Evolutionary conservation across 92 coral and sea anemone species (phyloP).

Genomic region (Pocillopora meandrina): DNA sequence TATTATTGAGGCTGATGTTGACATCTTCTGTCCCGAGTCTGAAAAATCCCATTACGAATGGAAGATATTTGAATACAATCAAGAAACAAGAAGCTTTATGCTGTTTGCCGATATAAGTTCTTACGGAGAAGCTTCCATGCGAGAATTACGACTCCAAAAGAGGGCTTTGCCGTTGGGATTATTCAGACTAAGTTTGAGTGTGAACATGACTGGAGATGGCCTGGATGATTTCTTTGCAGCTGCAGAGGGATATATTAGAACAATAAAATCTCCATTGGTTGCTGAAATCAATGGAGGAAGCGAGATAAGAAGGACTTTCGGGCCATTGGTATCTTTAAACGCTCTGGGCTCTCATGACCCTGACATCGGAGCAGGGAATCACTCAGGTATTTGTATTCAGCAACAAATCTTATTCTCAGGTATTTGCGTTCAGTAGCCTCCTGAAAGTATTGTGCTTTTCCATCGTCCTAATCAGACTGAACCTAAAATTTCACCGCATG

Average conservation of each 20-base stretch:
- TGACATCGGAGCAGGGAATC: slow-evolving; percentile 52
- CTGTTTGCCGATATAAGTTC: neutral
- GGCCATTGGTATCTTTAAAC: slow-evolving; percentile 42
- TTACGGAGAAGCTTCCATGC: slow-evolving; percentile 20
- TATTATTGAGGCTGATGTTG: slow-evolving; percentile 45
- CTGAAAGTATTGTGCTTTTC: too few relatives aligned
- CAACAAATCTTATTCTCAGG: slow-evolving; percentile 29
- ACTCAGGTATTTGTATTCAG: slow-evolving; percentile 44
- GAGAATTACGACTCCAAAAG: slow-evolving; percentile 33
- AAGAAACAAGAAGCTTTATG: slow-evolving; percentile 2
- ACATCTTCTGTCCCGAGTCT: slow-evolving; percentile 73
- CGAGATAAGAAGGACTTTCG: slow-evolving; percentile 53
- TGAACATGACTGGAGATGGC: slow-evolving; percentile 48
- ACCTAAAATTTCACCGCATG: too few relatives aligned
- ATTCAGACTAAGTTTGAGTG: slow-evolving; percentile 44
- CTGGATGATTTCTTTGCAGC: slow-evolving; percentile 46
- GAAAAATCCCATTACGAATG: slow-evolving; percentile 52
- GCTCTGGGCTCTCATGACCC: slow-evolving; percentile 67
- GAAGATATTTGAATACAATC: slow-evolving; percentile 40
- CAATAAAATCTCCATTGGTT: slow-evolving; percentile 45
- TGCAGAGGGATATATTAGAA: slow-evolving; percentile 55
- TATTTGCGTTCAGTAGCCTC: neutral
- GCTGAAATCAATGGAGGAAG: slow-evolving; percentile 68
- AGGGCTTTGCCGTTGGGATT: slow-evolving; percentile 57
- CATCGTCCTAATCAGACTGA: too few relatives aligned